These are phyloP conservation scores for Puffinus mauretanicus DNA, from an alignment of 2,113 vertebrate genomes.

Conservation along the genomic window DNA sequence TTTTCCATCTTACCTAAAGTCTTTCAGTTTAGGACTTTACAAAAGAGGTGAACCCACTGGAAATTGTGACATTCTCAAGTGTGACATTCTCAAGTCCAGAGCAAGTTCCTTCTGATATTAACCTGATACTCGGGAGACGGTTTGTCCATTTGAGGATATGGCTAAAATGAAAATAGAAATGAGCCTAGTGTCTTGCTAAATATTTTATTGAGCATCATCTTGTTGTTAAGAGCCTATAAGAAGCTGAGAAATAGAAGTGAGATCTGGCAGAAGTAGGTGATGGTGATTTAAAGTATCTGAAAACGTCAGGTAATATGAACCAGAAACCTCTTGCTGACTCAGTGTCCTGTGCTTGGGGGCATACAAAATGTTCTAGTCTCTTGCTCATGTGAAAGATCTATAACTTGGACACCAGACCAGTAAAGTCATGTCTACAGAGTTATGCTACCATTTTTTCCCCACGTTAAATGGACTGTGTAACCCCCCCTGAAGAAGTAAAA, in stretches of 20 bases:
- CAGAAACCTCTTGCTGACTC: not conserved
- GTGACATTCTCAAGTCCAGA: not conserved
- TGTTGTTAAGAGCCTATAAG: not conserved
- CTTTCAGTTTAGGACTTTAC: not conserved
- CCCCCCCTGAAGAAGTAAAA: not conserved
- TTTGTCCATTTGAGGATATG: not conserved
- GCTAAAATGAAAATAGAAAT: not conserved
- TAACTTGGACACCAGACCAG: not conserved
- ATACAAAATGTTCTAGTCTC: not conserved
- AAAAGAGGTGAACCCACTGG: not conserved
- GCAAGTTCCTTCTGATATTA: not conserved
- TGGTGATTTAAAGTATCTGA: not conserved
- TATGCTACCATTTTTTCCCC: not conserved
- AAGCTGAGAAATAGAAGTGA: not conserved
- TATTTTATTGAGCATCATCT: not conserved
- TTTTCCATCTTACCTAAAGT: not conserved
- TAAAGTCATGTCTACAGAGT: not conserved
- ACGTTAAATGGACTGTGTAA: not conserved
- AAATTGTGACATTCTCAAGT: not conserved
- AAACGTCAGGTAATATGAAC: not conserved
- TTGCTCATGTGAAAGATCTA: not conserved
- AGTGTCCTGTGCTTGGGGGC: accelerated
- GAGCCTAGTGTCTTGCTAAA: not conserved
- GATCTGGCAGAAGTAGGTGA: not conserved
- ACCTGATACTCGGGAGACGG: not conserved